Evolutionary conservation across 1,140 invertebrate species (phyloP).

Genomic region (Halesus radiatus): DNA sequence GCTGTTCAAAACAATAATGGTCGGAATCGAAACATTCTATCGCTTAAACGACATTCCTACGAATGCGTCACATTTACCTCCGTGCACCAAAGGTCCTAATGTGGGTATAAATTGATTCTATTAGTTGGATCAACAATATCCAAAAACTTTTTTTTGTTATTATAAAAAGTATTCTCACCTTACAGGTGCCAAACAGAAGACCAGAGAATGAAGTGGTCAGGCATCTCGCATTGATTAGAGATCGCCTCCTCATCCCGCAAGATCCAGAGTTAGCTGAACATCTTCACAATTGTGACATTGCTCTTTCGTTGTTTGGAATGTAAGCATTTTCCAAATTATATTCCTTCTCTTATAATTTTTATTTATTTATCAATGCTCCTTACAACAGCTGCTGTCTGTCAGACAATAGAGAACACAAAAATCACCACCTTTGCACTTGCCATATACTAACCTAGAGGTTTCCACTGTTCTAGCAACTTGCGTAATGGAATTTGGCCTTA

Average conservation of each 20-base stretch:
- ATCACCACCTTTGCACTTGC: no score
- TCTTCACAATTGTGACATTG: conserved; percentile 78
- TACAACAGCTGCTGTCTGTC: no score
- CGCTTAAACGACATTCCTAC: conserved; percentile 34
- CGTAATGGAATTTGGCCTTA: no score
- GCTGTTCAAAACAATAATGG: conserved; percentile 49
- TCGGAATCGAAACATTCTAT: conserved; percentile 49
- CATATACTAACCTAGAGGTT: no score
- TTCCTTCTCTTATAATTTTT: no score
- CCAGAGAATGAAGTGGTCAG: conserved; percentile 71
- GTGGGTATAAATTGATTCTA: background rate
- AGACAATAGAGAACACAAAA: no score
- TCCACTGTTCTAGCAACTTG: no score
- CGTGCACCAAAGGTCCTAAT: conserved; percentile 2
- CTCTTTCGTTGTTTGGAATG: conserved; percentile 83
- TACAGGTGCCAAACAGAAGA: conserved; percentile 28
- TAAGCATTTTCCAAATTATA: no score
- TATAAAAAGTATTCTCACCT: background rate
- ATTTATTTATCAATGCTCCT: no score
- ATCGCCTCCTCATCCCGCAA: conserved; percentile 74
- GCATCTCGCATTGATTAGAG: conserved; percentile 77
- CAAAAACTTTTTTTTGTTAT: no score
- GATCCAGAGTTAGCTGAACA: conserved; percentile 77
- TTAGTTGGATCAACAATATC: no score
- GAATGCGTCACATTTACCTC: background rate